Conservation (phyloP, 2,888 invertebrate genomes). For the Sinotaia quadrata region DNA sequence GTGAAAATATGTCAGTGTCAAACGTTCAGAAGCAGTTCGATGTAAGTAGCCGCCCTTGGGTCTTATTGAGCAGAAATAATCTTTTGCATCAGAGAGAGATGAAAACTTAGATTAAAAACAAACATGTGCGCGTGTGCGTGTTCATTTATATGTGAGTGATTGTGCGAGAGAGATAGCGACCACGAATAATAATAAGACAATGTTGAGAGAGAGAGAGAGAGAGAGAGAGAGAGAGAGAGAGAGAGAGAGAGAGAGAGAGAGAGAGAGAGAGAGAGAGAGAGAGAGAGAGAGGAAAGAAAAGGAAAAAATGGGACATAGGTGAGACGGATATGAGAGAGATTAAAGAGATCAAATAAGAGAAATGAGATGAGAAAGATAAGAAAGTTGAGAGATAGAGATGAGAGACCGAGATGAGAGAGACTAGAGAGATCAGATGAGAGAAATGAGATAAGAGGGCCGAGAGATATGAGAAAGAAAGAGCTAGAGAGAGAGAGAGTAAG, state of each 20-base stretch:
- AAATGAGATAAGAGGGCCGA: background rate
- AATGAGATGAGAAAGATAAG: background rate
- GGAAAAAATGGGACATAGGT: background rate
- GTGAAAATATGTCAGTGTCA: no score
- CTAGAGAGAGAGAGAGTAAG: background rate
- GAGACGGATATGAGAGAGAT: no score
- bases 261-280: slow-evolving; percentile 17
- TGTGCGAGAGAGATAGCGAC: background rate
- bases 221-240: background rate
- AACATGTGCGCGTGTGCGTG: no score
- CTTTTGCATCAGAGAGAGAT: no score
- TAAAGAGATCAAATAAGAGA: background rate
- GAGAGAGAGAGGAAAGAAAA: slow-evolving; percentile 8
- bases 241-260: slow-evolving; percentile 1
- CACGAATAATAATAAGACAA: background rate
- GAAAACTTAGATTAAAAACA: no score
- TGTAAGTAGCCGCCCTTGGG: no score
- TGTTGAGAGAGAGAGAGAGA: background rate
- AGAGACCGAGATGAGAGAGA: background rate
- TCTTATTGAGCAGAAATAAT: no score
- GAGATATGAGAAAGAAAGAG: no score
- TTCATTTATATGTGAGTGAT: background rate
- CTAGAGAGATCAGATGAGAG: slow-evolving; percentile 2
- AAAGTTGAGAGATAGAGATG: background rate
- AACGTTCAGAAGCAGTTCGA: no score